These are phyloP conservation scores for Cydia amplana DNA, from an alignment of 1,140 invertebrate genomes.

Conservation along the genomic window DNA sequence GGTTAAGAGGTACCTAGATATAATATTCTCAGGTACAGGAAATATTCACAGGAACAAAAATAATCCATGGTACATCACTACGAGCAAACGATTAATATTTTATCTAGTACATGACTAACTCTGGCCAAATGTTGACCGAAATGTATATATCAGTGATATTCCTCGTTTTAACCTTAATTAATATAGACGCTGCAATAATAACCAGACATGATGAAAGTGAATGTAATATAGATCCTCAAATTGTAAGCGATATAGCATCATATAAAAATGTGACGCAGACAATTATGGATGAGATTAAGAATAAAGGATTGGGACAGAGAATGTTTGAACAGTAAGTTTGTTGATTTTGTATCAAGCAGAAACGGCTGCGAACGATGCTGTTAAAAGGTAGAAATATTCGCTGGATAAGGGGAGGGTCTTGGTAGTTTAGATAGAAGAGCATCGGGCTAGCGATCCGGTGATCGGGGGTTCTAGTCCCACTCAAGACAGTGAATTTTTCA, in stretches of 20 bases:
- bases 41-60: neutral
- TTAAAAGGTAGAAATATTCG: too few species aligned
- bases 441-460: too few species aligned
- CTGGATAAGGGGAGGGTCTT: too few species aligned
- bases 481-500: too few species aligned
- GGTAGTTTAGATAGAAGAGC: too few species aligned
- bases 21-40: too few species aligned
- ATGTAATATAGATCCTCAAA: conserved; percentile 29
- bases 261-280: conserved; percentile 67
- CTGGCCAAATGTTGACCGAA: conserved; percentile 1
- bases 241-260: conserved; percentile 74
- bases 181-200: neutral
- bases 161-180: neutral
- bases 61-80: neutral
- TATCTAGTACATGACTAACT: conserved; percentile 7
- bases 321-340: conserved; percentile 18
- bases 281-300: conserved; percentile 12
- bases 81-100: neutral
- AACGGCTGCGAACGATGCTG: too few species aligned
- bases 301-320: conserved; percentile 14
- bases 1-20: too few species aligned
- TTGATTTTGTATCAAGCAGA: too few species aligned
- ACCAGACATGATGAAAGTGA: conserved; percentile 20
- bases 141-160: neutral
- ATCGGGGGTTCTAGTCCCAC: too few species aligned